A percentile compares a stretch with the other conserved stretches of the same genome.
These are phyloP conservation scores for Butorides virescens DNA, from an alignment of 2,113 vertebrate genomes.

Conservation along the genomic window DNA sequence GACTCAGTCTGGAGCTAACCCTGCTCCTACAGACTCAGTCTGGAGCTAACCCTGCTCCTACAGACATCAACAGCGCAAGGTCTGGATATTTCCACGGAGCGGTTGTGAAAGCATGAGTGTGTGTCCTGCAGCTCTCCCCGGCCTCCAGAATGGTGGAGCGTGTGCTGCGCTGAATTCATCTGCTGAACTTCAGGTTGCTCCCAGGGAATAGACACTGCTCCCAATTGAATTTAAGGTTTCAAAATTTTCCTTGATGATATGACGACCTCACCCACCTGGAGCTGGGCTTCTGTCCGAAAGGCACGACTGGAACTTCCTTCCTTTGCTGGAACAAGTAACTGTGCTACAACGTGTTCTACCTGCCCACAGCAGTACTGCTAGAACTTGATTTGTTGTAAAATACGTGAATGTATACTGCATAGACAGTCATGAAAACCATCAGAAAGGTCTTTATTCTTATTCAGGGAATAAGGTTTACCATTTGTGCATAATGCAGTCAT, in stretches of 20 bases:
- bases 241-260: background rate
- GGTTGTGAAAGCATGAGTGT: background rate
- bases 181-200: background rate
- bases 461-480: constrained; percentile 35
- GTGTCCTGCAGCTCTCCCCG: rapidly evolving
- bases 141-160: background rate
- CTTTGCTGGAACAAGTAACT: background rate
- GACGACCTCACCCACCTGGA: background rate
- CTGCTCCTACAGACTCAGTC: background rate
- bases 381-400: constrained; percentile 40
- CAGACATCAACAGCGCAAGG: background rate
- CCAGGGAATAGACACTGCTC: background rate
- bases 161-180: background rate
- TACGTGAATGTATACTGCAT: background rate
- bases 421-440: constrained; percentile 30
- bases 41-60: background rate
- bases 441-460: constrained; percentile 64
- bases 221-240: background rate
- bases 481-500: constrained; percentile 30
- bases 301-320: constrained; percentile 26
- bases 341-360: background rate
- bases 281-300: constrained; percentile 20
- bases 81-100: rapidly evolving
- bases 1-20: background rate
- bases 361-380: constrained; percentile 1